These are phyloP conservation scores for Teleogryllus occipitalis DNA, from an alignment of 1,140 invertebrate species.

Conservation along the genomic window DNA sequence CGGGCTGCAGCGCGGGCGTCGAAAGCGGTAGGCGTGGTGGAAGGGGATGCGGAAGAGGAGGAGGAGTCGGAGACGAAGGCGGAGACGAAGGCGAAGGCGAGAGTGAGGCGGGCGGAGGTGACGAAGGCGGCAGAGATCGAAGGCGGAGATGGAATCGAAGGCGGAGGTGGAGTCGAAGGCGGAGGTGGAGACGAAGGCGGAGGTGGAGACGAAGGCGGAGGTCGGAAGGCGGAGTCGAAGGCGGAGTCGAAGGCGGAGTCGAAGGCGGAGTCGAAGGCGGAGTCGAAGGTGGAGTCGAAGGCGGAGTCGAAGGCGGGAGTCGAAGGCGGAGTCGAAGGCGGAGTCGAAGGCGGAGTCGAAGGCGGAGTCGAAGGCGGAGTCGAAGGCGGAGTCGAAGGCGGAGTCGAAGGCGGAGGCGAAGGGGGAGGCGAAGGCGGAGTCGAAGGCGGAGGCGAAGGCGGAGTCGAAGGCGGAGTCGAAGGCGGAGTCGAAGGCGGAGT, in stretches of 20 bases:
- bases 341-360: too few species aligned
- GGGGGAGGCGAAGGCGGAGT: too few species aligned
- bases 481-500: too few species aligned
- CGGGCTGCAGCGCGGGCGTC: not conserved
- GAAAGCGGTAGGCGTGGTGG: not conserved
- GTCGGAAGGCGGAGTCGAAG: not conserved
- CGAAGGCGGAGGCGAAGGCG: too few species aligned
- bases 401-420: too few species aligned
- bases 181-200: not conserved
- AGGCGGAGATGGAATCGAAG: not conserved
- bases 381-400: too few species aligned
- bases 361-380: too few species aligned
- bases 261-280: not conserved
- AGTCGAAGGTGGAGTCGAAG: too few species aligned
- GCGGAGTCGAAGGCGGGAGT: too few species aligned
- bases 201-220: not conserved
- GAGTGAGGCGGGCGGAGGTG: not conserved
- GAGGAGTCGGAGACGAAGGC: not conserved
- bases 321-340: too few species aligned
- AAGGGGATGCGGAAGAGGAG: not conserved
- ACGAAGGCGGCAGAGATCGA: not conserved
- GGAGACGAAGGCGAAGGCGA: constrained; percentile 3
- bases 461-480: too few species aligned
- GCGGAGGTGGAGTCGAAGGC: not conserved
- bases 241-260: not conserved